Evolutionary conservation across 2,113 vertebrate genomes (phyloP), one percentile per base, ranked within the genome.

Genomic region (Malurus elegans): DNA sequence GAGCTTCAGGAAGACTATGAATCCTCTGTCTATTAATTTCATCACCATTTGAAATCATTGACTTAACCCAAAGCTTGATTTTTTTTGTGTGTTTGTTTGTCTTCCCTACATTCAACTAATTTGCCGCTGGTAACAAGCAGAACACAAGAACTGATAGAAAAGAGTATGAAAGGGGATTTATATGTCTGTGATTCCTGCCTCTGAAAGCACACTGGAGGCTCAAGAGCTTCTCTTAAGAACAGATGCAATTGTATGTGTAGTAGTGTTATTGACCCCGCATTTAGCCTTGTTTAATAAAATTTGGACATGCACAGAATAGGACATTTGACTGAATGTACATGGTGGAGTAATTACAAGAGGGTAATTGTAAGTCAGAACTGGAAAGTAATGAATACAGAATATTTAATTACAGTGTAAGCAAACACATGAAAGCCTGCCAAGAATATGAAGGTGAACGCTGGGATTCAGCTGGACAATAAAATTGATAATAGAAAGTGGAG

Each of bases 331-430:
- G 88, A 92, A 80, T 32, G 62, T 90, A 75, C 10, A 40, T 13
- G 9, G 50, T 40, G 71, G 75, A 95, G 74, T 92, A 97, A 97
- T 95, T 95, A 92, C 60, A 95, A 92, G 84, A 95, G 54, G 96
- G 57, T 70, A 93, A 96, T 96, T 66, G 36, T 73, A 96, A 95
- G 90, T 83, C 80, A 91, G 62, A 84, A 69, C 47, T 79, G 74
- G 66, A 75, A 96, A 96, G 74, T 50, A 82, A 94, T 92, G 92
- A 95, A 93, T 87, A 90, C 42, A 91, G 85, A 93, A 31, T 23
- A 86, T 94, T 96, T 94, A 94, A 95, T 96, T 97, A 96, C 73
- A 70, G 62, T 86, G 72, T 92, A 96, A 92, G 79, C 71, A 95
- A 96, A 95, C 66, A 92, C 64, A 92, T 90, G 88, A 93, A 95